These are phyloP conservation scores for Gryon sp. DNA, from an alignment of 1,140 invertebrate genomes.

Conservation along the genomic window DNA sequence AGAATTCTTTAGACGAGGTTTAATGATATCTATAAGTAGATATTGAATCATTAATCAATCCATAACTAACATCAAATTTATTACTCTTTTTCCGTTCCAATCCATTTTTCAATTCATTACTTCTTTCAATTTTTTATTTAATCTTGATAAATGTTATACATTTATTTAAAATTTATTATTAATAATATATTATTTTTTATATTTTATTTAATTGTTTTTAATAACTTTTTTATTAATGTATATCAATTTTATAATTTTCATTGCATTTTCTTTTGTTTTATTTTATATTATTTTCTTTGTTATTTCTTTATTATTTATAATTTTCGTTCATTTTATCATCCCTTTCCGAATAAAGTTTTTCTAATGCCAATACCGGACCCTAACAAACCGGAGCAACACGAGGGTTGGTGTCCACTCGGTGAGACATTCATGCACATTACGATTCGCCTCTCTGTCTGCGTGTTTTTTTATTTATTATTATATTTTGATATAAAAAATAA, in stretches of 20 bases:
- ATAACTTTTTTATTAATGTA: conserved; percentile 11
- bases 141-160: no score
- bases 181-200: no score
- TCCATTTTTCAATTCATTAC: conserved; percentile 56
- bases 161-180: no score
- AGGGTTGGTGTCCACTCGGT: conserved; percentile 91
- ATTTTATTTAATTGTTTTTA: no score
- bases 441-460: conserved; percentile 69
- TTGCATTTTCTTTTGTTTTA: conserved; percentile 46
- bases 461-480: conserved; percentile 24
- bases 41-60: conserved; percentile 62
- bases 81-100: conserved; percentile 60
- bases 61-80: conserved; percentile 70
- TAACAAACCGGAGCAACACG: conserved; percentile 91
- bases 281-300: conserved; percentile 23
- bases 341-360: conserved; percentile 82
- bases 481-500: not conserved
- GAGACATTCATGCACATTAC: conserved; percentile 79
- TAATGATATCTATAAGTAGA: conserved; percentile 60
- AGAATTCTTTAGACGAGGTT: conserved; percentile 15
- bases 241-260: conserved; percentile 34
- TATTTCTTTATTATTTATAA: conserved; percentile 27
- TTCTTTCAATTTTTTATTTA: conserved; percentile 52
- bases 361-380: conserved; percentile 88
- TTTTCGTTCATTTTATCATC: conserved; percentile 59